These are phyloP conservation scores for Alloplasta piceator DNA, from an alignment of 2,888 invertebrate species.

Conservation along the genomic window DNA sequence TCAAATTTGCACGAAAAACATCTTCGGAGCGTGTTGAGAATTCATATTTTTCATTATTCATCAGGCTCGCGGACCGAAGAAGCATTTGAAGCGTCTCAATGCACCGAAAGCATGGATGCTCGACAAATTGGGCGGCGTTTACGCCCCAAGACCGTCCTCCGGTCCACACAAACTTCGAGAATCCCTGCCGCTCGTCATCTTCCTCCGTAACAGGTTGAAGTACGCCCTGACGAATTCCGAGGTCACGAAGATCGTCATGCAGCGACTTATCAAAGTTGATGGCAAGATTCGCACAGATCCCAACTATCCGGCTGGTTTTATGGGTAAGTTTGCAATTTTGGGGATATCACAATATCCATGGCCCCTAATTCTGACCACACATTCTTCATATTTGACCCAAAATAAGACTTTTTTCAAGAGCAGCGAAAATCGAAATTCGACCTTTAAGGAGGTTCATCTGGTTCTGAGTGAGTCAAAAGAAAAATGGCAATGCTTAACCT, in stretches of 20 bases:
- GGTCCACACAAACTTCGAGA: conserved; percentile 99
- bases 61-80: conserved; percentile 99
- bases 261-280: conserved; percentile 98
- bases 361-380: no score
- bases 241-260: conserved; percentile 99
- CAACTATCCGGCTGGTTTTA: conserved; percentile 98
- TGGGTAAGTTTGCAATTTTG: conserved; percentile 96
- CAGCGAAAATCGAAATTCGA: no score
- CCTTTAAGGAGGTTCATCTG: no score
- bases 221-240: conserved; percentile 98
- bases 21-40: not conserved
- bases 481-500: no score
- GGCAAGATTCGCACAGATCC: conserved; percentile 99
- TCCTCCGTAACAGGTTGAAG: conserved; percentile 98
- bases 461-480: no score
- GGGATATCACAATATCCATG: no score
- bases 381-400: no score
- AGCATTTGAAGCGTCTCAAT: conserved; percentile 99
- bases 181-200: conserved; percentile 97
- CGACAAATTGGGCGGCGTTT: conserved; percentile 99
- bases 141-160: conserved; percentile 98
- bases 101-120: conserved; percentile 99
- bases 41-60: conserved; percentile 71
- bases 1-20: conserved; percentile 27
- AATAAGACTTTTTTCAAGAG: no score